Evolutionary conservation across 2,113 vertebrate species (phyloP).

Genomic region (Varanus komodoensis): DNA sequence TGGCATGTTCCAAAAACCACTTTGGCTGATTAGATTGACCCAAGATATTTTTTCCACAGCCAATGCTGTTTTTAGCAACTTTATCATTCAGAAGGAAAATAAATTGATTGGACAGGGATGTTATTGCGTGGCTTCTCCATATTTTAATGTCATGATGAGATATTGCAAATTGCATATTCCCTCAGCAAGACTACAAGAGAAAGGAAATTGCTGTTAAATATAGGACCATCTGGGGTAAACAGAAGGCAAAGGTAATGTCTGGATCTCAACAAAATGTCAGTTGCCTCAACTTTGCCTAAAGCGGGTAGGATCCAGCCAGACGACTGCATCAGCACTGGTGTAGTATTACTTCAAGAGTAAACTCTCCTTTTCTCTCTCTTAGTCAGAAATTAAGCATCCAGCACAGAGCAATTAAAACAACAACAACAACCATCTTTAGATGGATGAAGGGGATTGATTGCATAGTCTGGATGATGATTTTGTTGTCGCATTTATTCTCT

Average conservation of each 20-base stretch:
- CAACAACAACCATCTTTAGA: not conserved
- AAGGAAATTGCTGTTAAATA: not conserved
- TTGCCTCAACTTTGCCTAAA: not conserved
- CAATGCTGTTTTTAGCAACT: slow-evolving; percentile 12
- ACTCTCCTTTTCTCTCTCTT: not conserved
- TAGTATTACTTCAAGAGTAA: not conserved
- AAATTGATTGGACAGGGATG: not conserved
- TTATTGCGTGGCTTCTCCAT: not conserved
- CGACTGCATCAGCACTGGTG: not conserved
- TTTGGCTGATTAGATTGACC: slow-evolving; percentile 22
- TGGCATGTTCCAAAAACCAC: slow-evolving; percentile 22
- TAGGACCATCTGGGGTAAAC: fast-evolving
- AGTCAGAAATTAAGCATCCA: not conserved
- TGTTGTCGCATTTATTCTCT: not conserved
- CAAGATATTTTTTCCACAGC: not conserved
- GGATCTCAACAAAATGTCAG: not conserved
- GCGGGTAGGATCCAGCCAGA: not conserved
- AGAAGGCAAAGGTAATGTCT: not conserved
- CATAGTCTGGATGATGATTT: not conserved
- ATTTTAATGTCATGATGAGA: not conserved
- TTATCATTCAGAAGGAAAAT: not conserved
- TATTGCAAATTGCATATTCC: not conserved
- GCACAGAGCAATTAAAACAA: not conserved
- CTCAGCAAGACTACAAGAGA: not conserved
- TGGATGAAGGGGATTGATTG: not conserved